These are phyloP conservation scores for Bombus superbus DNA, from an alignment of 1,140 invertebrate genomes.

Conservation along the genomic window DNA sequence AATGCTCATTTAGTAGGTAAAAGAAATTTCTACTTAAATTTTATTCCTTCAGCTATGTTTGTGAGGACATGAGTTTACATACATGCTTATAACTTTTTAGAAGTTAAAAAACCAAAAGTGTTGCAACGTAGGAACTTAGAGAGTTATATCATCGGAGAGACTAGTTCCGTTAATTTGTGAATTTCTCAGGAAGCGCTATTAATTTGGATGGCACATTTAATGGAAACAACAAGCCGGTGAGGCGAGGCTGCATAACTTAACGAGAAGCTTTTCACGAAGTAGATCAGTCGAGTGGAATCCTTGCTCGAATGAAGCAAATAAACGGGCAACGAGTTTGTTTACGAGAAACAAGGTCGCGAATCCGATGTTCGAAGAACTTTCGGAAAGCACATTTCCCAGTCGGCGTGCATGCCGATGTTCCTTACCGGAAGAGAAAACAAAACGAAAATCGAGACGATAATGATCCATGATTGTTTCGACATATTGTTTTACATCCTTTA, in stretches of 20 bases:
- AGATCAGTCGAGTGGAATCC: conserved; percentile 56
- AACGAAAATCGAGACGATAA: not conserved
- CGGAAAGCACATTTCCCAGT: not conserved
- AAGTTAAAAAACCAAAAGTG: not conserved
- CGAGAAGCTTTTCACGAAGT: conserved; percentile 44
- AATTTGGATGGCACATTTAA: conserved; percentile 39
- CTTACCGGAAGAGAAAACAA: not conserved
- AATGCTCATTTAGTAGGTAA: no score
- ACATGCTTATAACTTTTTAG: no score
- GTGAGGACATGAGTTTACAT: no score
- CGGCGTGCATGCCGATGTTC: not conserved
- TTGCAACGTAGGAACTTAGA: not conserved
- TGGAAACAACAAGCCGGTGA: conserved; percentile 50
- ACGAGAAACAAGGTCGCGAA: conserved; percentile 59
- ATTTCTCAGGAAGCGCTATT: conserved; percentile 15
- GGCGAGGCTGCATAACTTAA: conserved; percentile 46
- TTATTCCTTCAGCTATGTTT: no score
- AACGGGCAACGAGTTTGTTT: conserved; percentile 62
- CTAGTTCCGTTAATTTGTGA: conserved; percentile 2
- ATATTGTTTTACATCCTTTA: not conserved
- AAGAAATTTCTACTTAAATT: no score
- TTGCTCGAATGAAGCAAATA: conserved; percentile 54
- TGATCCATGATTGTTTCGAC: no score
- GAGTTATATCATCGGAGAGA: not conserved
- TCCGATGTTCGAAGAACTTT: conserved; percentile 46